Base-by-base conservation (phyloP, 2,797 vertebrate genomes). In the Knipowitschia caucasica region DNA sequence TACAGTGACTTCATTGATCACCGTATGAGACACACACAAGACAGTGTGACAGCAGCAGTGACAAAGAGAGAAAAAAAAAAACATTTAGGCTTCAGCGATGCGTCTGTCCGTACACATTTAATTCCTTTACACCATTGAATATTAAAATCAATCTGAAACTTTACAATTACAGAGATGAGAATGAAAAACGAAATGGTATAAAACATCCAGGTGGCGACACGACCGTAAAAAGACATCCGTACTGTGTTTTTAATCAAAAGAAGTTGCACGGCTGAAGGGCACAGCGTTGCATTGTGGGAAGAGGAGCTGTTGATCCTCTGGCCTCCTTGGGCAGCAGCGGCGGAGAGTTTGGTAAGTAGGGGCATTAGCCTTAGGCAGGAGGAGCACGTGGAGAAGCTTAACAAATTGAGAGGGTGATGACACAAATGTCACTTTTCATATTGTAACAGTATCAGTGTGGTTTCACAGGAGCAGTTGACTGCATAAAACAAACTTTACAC, bases 271-370 rank as follows among this genome's bases (percentile, higher is more conserved):
- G 33, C 35, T 50, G 27, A 4, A 31, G 35, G 29, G 21, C 11
- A 56, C 7, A 34, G 46, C 4, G 3, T 17, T 45, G 64, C 59
- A 69, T 55, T 35, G 15, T 59, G 62, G 56, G 59, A 64, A 47
- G 46, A 21, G 2, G 7, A 15, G 34, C 0, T 4, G 44, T 76
- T 62, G 67, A 59, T 50, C 78, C 78, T 50, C 63, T 57, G 64
- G 56, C 36, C 53, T 84, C 78, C 68, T 77, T 81, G 47, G 53
- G 73, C 74, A 71, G 82, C 72, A 59, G 4, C 9, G 64, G 56
- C 25, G 53, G 62, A 78, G 57, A 74, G 24, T 59, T 56, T 38
- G 56, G 69, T 57, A 73, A 62, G 17, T 62, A 40, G 45, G 40
- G 3, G 35, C 4, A 43, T 43, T 25, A 43, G 40, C 8, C 3